Evolutionary conservation across 2,888 invertebrate species (phyloP).

Genomic region (Margaritifera margaritifera): DNA sequence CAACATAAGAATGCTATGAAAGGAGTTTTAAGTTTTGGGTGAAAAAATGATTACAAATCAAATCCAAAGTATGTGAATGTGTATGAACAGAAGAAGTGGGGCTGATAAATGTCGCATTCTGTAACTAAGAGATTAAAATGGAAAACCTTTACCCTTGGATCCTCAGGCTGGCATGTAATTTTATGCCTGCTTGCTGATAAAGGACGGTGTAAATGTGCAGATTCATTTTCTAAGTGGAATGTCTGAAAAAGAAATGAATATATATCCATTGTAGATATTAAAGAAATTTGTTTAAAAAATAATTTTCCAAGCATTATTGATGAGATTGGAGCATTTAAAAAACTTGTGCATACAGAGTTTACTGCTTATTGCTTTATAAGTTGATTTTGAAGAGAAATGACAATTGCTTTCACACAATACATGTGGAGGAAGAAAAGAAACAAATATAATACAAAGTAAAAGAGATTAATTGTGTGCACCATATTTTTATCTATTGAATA

Average conservation of each 20-base stretch:
- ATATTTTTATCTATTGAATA: too few relatives aligned
- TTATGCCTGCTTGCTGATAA: slow-evolving; percentile 22
- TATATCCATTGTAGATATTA: neutral
- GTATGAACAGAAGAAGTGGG: neutral
- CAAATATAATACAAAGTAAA: neutral
- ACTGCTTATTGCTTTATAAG: too few relatives aligned
- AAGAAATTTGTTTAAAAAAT: neutral
- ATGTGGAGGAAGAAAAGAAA: neutral
- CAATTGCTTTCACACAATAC: neutral
- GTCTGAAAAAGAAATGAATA: slow-evolving; percentile 46
- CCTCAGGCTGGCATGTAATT: slow-evolving; percentile 43
- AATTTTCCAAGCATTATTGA: neutral
- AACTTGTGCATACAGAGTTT: too few relatives aligned
- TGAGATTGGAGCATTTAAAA: too few relatives aligned
- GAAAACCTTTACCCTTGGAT: slow-evolving; percentile 42
- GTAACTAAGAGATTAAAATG: neutral
- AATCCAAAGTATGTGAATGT: too few relatives aligned
- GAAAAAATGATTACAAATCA: too few relatives aligned
- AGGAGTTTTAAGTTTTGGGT: too few relatives aligned
- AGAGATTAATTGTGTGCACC: too few relatives aligned
- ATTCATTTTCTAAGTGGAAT: slow-evolving; percentile 63
- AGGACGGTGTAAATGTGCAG: slow-evolving; percentile 35
- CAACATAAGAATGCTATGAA: too few relatives aligned
- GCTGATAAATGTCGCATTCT: neutral
- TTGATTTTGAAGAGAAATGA: neutral